Base-by-base conservation (phyloP, 2,888 invertebrate species). In the Ectemnius continuus region DNA sequence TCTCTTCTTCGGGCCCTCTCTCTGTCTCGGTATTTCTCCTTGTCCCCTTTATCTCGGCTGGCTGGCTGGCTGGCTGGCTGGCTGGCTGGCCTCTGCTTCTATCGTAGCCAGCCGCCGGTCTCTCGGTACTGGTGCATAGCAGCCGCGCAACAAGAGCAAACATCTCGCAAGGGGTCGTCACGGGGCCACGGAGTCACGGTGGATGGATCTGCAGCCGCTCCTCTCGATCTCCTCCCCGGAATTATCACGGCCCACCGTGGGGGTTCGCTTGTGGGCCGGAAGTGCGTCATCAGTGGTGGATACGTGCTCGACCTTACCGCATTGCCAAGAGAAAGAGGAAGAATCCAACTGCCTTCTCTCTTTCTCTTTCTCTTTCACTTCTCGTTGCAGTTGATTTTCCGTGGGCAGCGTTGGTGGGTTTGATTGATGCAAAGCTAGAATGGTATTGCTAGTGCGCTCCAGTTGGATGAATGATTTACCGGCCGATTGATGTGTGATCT, bases 111-210 rank as follows among this genome's bases (percentile, higher is more conserved):
- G 74, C 76, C 75, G 76, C 70, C 69, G 70, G 67, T 72, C 78
- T 72, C 75, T 73, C 69, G 52, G 52, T 16, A 16, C 52, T 76
- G 68, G 76, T 81, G 76, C 79, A 83, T 76, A 78, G 83, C 85
- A 82, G 71, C n/a, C n/a, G n/a, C 76, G 84, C 86, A 89, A 89
- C 88, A 88, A 87, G 88, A 89, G 87, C 88, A 89, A 89, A 89
- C 86, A 88, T 85, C 84, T 81, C 74, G 63, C 36, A 71, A 81
- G 81, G 84, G 88, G 88, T 88, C 89, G 89, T 89, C 88, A 89
- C 87, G 88, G 88, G 89, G 88, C 86, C 85, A 86, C 84, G 85
- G 80, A 89, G 85, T 86, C 86, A 85, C 86, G 87, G 82, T 85
- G 85, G 85, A 86, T 87, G 84, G 81, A 87, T 86, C 86, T 82